A percentile compares a stretch with the other conserved stretches of the same genome.
These are phyloP conservation scores for Acanthaster planci DNA, from an alignment of 35 echinoderm and acorn worm species.

Conservation along the genomic window DNA sequence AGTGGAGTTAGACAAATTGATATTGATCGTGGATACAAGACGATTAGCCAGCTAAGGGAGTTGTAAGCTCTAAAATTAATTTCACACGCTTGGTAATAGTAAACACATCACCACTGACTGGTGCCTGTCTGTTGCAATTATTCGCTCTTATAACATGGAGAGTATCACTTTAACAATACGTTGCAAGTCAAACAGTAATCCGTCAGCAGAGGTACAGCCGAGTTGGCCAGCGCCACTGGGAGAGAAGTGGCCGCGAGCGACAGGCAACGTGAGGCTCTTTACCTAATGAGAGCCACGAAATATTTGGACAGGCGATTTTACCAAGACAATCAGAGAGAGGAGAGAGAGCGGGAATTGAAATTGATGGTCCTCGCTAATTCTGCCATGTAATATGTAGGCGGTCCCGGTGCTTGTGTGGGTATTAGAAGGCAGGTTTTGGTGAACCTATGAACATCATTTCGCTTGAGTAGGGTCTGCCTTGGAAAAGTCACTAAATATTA, in stretches of 20 bases:
- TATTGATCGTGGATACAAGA: neutral
- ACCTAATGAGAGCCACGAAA: neutral
- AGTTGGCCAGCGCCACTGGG: no score
- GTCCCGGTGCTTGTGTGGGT: no score
- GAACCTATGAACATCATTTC: no score
- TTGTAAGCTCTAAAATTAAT: conserved; percentile 11
- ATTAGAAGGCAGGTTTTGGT: no score
- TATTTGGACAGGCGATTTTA: neutral
- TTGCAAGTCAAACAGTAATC: neutral
- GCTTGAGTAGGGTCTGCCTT: no score
- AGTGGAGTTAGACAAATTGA: neutral
- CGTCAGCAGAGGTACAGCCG: neutral
- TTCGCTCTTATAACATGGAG: neutral
- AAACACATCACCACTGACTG: conserved; percentile 9
- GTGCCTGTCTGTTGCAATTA: neutral
- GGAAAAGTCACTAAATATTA: no score
- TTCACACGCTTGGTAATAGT: conserved; percentile 12
- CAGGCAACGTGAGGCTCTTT: neutral
- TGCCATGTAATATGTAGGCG: no score
- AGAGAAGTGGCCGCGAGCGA: neutral
- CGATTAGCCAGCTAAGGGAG: neutral
- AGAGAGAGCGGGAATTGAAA: no score
- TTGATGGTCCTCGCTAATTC: no score
- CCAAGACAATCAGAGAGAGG: no score
- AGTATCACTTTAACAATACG: conserved; percentile 14